Evolutionary conservation across 2,888 invertebrate species (phyloP), one percentile per base, ranked within the genome.

Genomic region (Rhimphoctona megacephalus): DNA sequence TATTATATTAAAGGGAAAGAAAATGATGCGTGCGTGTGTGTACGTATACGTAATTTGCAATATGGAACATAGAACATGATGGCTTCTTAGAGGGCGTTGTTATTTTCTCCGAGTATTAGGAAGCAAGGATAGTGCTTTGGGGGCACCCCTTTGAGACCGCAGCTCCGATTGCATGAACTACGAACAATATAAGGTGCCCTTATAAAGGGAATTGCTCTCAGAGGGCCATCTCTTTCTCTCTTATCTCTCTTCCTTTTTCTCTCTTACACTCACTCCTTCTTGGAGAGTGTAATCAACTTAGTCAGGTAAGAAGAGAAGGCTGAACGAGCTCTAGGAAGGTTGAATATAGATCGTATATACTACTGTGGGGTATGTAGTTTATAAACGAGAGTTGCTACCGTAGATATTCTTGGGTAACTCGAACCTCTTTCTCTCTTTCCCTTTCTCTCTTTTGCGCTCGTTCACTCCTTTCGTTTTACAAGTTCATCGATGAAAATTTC

Each of bases 381-480:
- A 69, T 67, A 85, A 79, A 69, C 82, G 61, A 61, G 61, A 61
- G 33, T 61, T 61, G 30, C 73, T 81, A 69, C 73, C 69, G 57
- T 70, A 30, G 46, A 43, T 66, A 70, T 81, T 78, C 72, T 19
- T 54, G 64, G 57, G 66, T 54, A 73, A 77, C 77, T 54, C 66
- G 81, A 64, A 46, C 46, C 83, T 85, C 81, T 66, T 70, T 76
- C 39, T 89, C 36, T 89, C 91, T 90, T 91, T 90, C 90, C 88
- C 89, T 86, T 87, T 81, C 89, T 80, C 57, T 82, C 70, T 43
- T 8, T 19, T 39, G 85, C 85, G 89, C 36, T 69, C 30, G 39
- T 89, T 86, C 88, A 88, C 89, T 87, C 90, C 89, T 87, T 89
- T 83, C 90, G 87, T 92, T 92, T 90, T 88, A 90, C 90, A 90